Base-by-base conservation (phyloP, 2,797 vertebrate species). In the Chromobotia macracanthus region DNA sequence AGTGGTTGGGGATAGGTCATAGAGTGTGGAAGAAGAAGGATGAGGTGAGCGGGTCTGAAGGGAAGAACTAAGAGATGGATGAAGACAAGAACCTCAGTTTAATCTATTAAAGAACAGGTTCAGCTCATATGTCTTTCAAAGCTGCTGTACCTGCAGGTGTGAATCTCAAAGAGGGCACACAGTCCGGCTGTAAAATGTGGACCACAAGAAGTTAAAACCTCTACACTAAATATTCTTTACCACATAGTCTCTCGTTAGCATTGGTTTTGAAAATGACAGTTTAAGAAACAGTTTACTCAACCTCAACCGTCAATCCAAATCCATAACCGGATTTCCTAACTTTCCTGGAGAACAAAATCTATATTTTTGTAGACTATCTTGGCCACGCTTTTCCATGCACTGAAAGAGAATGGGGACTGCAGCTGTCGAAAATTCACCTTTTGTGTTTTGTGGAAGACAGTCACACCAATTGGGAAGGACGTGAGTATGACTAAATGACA, bases 101-200 rank as follows among this genome's bases (percentile, higher is more conserved):
- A 69, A 50, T 68, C 38, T 76, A 7, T 68, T 44, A 63, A 35
- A 65, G 48, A 75, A 75, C 73, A 41, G 63, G 19, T 75, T 65
- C 35, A 10, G 23, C 51, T 46, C 35, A 46, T 28, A 66, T 28
- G 61, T 46, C 31, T 41, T 66, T 66, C 61, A 66, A 58, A 25
- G 21, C 55, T 4, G 21, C 55, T 58, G 55, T n/a, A 23, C n/a
- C 21, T 18, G 23, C 12, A 21, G 23, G 38, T 28, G 35, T 25
- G 12, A 11, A 21, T 75, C 48, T 23, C 25, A 0, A 5, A 25
- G 21, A n/a, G 53, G 53, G 19, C 7, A 11, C 11, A 12, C 19
- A 56, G 21, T 8, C 53, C 19, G 11, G 53, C 19, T 7, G 41
- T 19, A 25, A 23, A 51, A 64, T 28, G 19, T 25, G 50, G 15